These are phyloP conservation scores for Diarsia rubi DNA, from an alignment of 2,888 invertebrate species.

Conservation along the genomic window DNA sequence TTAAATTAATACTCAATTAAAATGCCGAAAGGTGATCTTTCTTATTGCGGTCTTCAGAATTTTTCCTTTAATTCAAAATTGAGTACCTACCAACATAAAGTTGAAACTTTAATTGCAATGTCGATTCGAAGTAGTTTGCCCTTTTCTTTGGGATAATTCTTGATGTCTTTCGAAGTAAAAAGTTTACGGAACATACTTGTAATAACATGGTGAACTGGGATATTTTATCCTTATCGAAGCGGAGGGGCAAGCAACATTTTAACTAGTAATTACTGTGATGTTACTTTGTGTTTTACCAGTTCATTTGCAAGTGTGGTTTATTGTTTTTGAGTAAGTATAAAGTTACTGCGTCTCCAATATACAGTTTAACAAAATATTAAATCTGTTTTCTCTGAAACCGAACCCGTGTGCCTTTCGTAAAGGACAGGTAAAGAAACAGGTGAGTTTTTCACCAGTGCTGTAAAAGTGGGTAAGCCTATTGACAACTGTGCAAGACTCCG, in stretches of 20 bases:
- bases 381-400: not conserved
- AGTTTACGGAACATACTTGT: slow-evolving; percentile 21
- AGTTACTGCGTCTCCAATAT: not conserved
- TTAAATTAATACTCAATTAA: slow-evolving; percentile 32
- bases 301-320: not conserved
- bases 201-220: not conserved
- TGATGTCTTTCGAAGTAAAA: not conserved
- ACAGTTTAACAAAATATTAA: not conserved
- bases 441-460: not conserved
- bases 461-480: not conserved
- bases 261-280: slow-evolving; percentile 5
- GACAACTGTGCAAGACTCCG: too few relatives aligned
- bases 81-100: not conserved
- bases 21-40: slow-evolving; percentile 30
- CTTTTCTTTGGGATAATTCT: slow-evolving; percentile 24
- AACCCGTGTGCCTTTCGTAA: too few relatives aligned
- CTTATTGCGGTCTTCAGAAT: not conserved
- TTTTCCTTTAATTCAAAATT: slow-evolving; percentile 18
- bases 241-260: slow-evolving; percentile 12
- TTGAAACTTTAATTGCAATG: slow-evolving; percentile 15
- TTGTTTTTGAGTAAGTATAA: not conserved
- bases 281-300: not conserved
- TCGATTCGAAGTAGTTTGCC: slow-evolving; percentile 20
- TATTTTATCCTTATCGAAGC: slow-evolving; percentile 24
- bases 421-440: too few relatives aligned